Percentiles rank a stretch among this genome's conserved stretches.
phyloP scores from a whole-genome alignment of 1,140 invertebrate species.

The Radopholus similis region DNA sequence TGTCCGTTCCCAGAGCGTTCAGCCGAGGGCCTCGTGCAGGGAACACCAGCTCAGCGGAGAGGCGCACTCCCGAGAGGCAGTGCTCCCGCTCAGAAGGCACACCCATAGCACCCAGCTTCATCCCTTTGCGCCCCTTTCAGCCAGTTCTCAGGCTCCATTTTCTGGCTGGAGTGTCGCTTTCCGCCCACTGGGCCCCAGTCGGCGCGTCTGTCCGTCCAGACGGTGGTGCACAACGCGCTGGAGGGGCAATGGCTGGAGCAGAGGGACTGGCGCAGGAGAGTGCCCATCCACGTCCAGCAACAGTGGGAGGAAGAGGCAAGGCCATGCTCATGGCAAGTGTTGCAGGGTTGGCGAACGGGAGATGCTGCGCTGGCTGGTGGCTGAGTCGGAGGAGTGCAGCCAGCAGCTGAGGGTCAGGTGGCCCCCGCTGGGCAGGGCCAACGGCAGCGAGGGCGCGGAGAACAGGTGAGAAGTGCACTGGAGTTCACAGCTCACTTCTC shows the following conservation, averaged over 20 bases:
- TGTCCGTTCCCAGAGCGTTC: not conserved
- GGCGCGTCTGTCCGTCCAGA: slow-evolving; percentile 9
- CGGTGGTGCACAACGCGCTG: slow-evolving; percentile 12
- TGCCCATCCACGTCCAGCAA: not conserved
- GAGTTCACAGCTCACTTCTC: not conserved
- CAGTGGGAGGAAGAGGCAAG: no score
- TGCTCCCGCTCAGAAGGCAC: not conserved
- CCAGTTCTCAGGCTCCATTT: not conserved
- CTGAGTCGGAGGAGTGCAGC: not conserved
- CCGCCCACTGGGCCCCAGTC: slow-evolving; percentile 6
- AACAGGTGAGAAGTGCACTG: no score
- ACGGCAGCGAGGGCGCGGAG: no score
- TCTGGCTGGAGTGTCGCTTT: slow-evolving; percentile 16
- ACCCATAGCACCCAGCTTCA: not conserved
- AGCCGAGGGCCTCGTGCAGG: slow-evolving; percentile 1
- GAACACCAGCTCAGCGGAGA: slow-evolving; percentile 13
- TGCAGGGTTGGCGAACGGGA: not conserved
- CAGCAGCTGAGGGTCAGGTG: not conserved
- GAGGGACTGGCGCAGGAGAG: no score
- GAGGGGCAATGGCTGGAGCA: slow-evolving; percentile 8
- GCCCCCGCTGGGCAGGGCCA: not conserved
- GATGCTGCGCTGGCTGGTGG: not conserved
- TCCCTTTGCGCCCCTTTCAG: not conserved
- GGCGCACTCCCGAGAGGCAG: not conserved
- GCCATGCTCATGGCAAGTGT: no score